Evolutionary conservation across 2,797 vertebrate genomes (phyloP).

Genomic region (Lacerta viridis): DNA sequence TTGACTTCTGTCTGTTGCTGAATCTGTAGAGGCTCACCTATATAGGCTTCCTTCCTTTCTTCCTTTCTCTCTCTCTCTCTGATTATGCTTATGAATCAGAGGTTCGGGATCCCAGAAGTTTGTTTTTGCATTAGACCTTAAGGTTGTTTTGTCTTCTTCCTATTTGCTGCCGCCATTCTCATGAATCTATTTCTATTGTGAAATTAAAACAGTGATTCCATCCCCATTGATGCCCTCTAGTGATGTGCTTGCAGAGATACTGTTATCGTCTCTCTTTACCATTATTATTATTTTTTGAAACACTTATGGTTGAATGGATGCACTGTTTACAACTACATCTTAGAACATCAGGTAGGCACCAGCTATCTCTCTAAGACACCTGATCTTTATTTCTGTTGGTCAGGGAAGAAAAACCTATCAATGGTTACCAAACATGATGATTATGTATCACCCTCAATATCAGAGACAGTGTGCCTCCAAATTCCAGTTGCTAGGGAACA

Average conservation of each 20-base stretch:
- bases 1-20: neutral
- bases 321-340: neutral
- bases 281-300: neutral
- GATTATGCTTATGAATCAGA: neutral
- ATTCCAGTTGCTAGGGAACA: neutral
- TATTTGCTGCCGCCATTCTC: neutral
- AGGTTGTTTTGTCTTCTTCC: neutral
- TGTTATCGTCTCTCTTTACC: neutral
- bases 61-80: neutral
- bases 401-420: neutral
- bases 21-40: neutral
- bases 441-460: neutral
- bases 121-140: too few relatives aligned
- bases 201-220: neutral
- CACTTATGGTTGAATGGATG: neutral
- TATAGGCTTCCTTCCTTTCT: neutral
- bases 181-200: neutral
- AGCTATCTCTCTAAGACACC: neutral
- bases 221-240: neutral
- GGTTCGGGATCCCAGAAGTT: neutral
- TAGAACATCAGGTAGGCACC: neutral
- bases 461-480: neutral
- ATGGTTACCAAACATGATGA: neutral
- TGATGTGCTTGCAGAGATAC: neutral
- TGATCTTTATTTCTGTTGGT: neutral